These are phyloP conservation scores for Drosophila sucinea DNA, from an alignment of 1,140 invertebrate genomes.

Conservation along the genomic window DNA sequence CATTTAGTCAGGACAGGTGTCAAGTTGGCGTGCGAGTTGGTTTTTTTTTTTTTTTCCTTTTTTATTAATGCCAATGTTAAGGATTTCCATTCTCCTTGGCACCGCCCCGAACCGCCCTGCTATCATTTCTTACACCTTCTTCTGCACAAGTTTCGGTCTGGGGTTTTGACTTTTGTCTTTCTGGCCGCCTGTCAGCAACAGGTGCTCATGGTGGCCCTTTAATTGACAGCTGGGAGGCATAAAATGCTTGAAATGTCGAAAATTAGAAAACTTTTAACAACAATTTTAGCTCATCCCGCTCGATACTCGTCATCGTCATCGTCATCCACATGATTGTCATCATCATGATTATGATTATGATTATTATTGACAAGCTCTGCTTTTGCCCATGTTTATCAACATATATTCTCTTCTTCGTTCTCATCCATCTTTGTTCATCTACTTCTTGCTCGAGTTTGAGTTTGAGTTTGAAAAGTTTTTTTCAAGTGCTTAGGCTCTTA, in stretches of 20 bases:
- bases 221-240: conserved; percentile 79
- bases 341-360: conserved; percentile 52
- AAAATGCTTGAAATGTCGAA: conserved; percentile 79
- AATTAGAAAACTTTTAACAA: conserved; percentile 82
- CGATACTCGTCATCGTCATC: not conserved
- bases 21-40: conserved; percentile 66
- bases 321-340: conserved; percentile 65
- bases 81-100: conserved; percentile 40
- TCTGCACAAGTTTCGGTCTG: not conserved
- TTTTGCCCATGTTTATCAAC: conserved; percentile 4
- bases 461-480: conserved; percentile 52
- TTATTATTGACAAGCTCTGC: conserved; percentile 55
- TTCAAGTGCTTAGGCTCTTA: conserved; percentile 76
- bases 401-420: not conserved
- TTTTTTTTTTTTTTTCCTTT: too few species aligned
- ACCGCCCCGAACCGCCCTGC: not conserved
- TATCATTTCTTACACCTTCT: conserved; percentile 21
- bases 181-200: conserved; percentile 65
- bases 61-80: not conserved
- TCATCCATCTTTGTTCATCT: not conserved
- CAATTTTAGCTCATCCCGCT: conserved; percentile 45
- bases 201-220: conserved; percentile 67
- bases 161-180: conserved; percentile 31
- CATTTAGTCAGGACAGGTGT: conserved; percentile 51
- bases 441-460: not conserved